These are phyloP conservation scores for Chloroclystis v-ata DNA, from an alignment of 2,888 invertebrate genomes.

Conservation along the genomic window DNA sequence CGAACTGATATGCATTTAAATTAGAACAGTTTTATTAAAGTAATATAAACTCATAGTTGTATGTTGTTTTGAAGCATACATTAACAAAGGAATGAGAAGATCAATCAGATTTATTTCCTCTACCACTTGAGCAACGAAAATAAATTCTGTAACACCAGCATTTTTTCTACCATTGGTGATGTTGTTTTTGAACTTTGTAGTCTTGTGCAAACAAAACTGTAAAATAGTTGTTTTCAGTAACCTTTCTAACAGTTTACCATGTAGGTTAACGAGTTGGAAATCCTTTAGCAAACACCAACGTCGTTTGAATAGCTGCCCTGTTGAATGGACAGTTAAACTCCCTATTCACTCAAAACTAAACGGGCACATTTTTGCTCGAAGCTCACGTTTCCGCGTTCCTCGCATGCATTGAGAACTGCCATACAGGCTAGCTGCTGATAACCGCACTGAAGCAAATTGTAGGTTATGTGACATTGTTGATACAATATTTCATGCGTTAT, in stretches of 20 bases:
- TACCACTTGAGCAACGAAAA: no score
- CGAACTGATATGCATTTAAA: background rate
- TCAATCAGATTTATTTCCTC: no score
- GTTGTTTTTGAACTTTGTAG: background rate
- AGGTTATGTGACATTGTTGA: constrained; percentile 20
- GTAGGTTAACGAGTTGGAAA: constrained; percentile 40
- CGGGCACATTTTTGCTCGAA: constrained; percentile 57
- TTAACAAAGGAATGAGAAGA: no score
- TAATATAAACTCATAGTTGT: no score
- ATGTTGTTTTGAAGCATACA: no score
- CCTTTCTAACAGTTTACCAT: background rate
- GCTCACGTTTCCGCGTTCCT: constrained; percentile 62
- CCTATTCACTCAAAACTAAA: constrained; percentile 62
- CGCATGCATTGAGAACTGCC: constrained; percentile 32
- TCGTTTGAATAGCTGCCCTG: constrained; percentile 56
- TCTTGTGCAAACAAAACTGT: background rate
- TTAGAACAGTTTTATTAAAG: background rate
- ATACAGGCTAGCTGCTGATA: constrained; percentile 24
- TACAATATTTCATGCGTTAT: constrained; percentile 12
- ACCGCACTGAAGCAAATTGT: constrained; percentile 31
- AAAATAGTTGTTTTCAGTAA: background rate
- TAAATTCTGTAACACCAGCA: no score
- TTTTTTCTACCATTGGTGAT: background rate
- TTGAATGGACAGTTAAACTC: constrained; percentile 66
- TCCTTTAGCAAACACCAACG: constrained; percentile 44